Evolutionary conservation across 2,113 vertebrate species (phyloP).

Genomic region (Miniopterus natalensis): DNA sequence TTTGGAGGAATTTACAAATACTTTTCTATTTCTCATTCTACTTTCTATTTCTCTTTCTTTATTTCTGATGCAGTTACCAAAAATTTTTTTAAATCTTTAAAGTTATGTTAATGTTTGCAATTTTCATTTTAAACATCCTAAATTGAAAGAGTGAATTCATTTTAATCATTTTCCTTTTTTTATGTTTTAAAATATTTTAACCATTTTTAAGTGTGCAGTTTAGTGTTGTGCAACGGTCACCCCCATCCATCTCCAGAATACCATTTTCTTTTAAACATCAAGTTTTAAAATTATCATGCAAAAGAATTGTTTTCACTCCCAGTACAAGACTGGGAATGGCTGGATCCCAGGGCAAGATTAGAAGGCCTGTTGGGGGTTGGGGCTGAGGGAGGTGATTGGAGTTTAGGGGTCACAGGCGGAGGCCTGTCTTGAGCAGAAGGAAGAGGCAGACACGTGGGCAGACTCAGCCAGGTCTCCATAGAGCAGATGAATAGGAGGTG

Average conservation of each 20-base stretch:
- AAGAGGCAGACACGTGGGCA: not conserved
- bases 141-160: constrained; percentile 3
- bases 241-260: not conserved
- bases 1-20: constrained; percentile 42
- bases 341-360: not conserved
- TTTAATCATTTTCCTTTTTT: not conserved
- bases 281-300: not conserved
- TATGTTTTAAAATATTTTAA: not conserved
- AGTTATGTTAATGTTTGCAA: not conserved
- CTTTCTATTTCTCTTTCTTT: constrained; percentile 12
- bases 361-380: not conserved
- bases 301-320: not conserved
- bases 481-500: not conserved
- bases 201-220: not conserved
- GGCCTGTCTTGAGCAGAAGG: not conserved
- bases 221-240: not conserved
- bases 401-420: not conserved
- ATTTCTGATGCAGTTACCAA: not conserved
- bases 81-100: not conserved
- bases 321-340: not conserved
- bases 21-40: not conserved
- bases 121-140: constrained; percentile 21
- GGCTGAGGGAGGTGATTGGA: not conserved
- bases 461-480: not conserved
- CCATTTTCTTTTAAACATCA: not conserved